A percentile compares a stretch with the other conserved stretches of the same genome.
These are phyloP conservation scores for Antrozous pallidus DNA, from an alignment of 2,797 vertebrate genomes.

Conservation along the genomic window DNA sequence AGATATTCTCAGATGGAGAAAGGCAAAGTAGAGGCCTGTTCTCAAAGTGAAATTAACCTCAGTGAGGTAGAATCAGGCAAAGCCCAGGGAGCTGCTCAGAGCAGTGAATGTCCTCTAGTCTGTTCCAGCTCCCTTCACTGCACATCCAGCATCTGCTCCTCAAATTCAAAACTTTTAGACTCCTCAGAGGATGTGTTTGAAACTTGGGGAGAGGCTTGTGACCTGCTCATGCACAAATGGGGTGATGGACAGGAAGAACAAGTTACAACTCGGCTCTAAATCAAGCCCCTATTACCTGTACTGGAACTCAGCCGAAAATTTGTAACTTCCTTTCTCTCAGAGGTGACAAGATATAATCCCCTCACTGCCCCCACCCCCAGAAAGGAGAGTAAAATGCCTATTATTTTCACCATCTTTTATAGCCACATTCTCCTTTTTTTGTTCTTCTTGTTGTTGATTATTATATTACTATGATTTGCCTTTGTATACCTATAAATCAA, in stretches of 20 bases:
- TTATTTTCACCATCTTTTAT: conserved; percentile 75
- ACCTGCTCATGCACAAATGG: conserved; percentile 90
- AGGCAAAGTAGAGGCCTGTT: conserved; percentile 85
- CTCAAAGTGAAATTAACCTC: conserved; percentile 92
- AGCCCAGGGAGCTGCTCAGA: conserved; percentile 82
- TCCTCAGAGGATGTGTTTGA: conserved; percentile 95
- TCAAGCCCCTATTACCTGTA: conserved; percentile 70
- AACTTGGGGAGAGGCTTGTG: conserved; percentile 93
- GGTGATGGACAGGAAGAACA: conserved; percentile 93
- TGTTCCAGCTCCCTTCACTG: conserved; percentile 95
- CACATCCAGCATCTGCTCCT: conserved; percentile 95
- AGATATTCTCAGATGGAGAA: conserved; percentile 87
- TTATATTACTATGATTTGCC: conserved; percentile 39
- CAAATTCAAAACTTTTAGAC: conserved; percentile 95
- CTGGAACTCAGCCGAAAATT: conserved; percentile 74
- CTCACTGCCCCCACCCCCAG: conserved; percentile 60
- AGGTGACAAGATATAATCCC: conserved; percentile 69
- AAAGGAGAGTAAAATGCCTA: conserved; percentile 52
- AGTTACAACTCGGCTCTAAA: conserved; percentile 95
- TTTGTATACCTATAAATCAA: conserved; percentile 68
- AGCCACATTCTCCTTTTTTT: conserved; percentile 71
- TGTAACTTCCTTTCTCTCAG: conserved; percentile 72
- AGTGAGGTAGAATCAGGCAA: conserved; percentile 89
- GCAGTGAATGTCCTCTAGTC: conserved; percentile 87
- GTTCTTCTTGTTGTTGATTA: conserved; percentile 55